A percentile compares a stretch with the other conserved stretches of the same genome.
These are phyloP conservation scores for Polydrusus pterygomalis DNA, from an alignment of 2,888 invertebrate genomes.

Conservation along the genomic window DNA sequence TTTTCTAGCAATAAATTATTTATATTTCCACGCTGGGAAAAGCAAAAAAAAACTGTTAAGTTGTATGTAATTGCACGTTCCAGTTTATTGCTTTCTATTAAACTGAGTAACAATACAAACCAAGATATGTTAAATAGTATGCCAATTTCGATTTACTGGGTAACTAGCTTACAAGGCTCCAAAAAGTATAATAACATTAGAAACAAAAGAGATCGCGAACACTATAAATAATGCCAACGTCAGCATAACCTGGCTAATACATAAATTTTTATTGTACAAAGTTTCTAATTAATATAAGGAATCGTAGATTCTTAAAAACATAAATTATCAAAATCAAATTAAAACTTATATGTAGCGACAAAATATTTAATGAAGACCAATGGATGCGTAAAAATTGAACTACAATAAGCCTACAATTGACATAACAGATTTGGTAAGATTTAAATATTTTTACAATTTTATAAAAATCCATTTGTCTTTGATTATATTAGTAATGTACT, in stretches of 20 bases:
- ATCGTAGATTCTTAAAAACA: constrained; percentile 11
- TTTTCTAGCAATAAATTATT: too few relatives aligned
- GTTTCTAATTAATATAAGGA: not conserved
- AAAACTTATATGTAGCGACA: constrained; percentile 17
- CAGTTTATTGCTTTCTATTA: too few relatives aligned
- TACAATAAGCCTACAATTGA: constrained; percentile 10
- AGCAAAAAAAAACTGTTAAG: too few relatives aligned
- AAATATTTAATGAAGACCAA: constrained; percentile 14
- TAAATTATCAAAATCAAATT: not conserved
- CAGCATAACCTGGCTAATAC: not conserved
- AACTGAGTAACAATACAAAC: too few relatives aligned
- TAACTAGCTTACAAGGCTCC: not conserved
- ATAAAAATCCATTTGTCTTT: constrained; percentile 22
- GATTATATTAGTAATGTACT: not conserved
- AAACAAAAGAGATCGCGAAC: constrained; percentile 16
- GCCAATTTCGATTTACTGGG: too few relatives aligned
- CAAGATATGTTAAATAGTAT: too few relatives aligned
- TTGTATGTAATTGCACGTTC: too few relatives aligned
- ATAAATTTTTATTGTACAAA: not conserved
- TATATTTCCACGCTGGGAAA: too few relatives aligned
- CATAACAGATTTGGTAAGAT: constrained; percentile 6
- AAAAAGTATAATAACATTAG: not conserved
- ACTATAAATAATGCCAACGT: not conserved
- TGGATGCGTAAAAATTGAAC: constrained; percentile 2
- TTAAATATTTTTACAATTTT: not conserved